These are phyloP conservation scores for Pachydiplax longipennis DNA, from an alignment of 2,888 invertebrate genomes.

Conservation along the genomic window DNA sequence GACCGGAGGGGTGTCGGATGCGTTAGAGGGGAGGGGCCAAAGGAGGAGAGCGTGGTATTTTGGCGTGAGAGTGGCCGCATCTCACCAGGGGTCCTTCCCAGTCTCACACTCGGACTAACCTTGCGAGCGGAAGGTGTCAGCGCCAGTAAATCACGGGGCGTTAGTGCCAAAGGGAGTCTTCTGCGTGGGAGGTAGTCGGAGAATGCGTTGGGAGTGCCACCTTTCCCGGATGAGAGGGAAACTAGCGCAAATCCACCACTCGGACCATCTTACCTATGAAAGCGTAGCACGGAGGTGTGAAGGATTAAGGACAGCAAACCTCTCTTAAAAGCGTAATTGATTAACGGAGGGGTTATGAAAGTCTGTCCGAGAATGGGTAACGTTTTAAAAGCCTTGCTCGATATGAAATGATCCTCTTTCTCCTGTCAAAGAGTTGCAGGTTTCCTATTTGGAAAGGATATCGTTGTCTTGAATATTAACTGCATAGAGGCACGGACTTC, in stretches of 20 bases:
- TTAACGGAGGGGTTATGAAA: too few species aligned
- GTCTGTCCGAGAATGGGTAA: too few species aligned
- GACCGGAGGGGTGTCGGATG: background rate
- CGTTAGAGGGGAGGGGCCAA: background rate
- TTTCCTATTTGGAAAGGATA: too few species aligned
- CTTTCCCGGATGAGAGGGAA: slow-evolving; percentile 16
- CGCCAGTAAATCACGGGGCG: slow-evolving; percentile 42
- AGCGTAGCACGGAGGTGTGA: too few species aligned
- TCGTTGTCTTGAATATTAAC: too few species aligned
- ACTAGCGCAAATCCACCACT: background rate
- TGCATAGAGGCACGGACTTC: too few species aligned
- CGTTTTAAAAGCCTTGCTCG: too few species aligned
- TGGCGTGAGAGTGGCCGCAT: slow-evolving; percentile 23
- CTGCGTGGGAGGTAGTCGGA: background rate
- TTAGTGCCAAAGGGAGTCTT: slow-evolving; percentile 31
- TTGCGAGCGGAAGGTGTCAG: slow-evolving; percentile 39
- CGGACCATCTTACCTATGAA: too few species aligned
- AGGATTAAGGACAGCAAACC: too few species aligned
- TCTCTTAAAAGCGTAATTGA: too few species aligned
- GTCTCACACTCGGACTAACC: slow-evolving; percentile 13
- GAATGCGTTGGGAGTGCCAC: background rate
- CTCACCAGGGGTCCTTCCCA: slow-evolving; percentile 2
- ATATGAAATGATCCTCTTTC: too few species aligned
- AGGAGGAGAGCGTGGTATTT: slow-evolving; percentile 2
- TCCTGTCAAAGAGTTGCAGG: too few species aligned